Base-by-base conservation (phyloP, 53 echinoderm and acorn worm species). In the Hippasteria phrygiana region DNA sequence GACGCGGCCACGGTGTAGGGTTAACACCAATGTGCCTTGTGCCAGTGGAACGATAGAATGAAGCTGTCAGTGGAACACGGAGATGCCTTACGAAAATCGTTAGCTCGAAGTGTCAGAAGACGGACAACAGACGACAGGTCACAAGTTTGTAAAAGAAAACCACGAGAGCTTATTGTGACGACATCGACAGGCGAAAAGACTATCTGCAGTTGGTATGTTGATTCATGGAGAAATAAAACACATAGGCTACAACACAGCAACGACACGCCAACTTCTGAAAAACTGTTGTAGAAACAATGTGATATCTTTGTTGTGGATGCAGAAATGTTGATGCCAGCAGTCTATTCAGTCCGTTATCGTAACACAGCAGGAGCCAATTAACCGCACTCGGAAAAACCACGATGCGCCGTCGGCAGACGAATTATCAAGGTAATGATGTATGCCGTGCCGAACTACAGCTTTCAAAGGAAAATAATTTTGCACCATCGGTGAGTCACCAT, bases 391-490 rank as follows among this genome's bases (percentile, higher is more conserved):
- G 20, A 7, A 35, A 67, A 67, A 67, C 48, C 48, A 48, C 69
- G 34, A 67, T 36, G 69, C 37, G 85, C 85, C 85, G 85, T 48
- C 53, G 53, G 85, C 70, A 32, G 70, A 48, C 34, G 67, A 69
- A 51, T 85, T 83, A 69, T 24, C 50, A 69, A 69, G 83, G 67
- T 83, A 85, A 85, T 85, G 85, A 70, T 85, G 85, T 85, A 85
- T 51, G 71, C 85, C 9, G 37, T 2, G 35, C 85, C 64, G 20
- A 50, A 48, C 69, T 12, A 14, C 51, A 33, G 51, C 51, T 69
- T 47, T 85, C 71, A 69, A 38, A 71, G 39, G 35, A 46, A 81
- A 80, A 45, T 45, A 45, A 17, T 41, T 65, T 43, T 45, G 4
- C 66, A 65, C 41, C 6, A 28, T 85, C 85, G 66, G 85, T 85